These are phyloP conservation scores for Neosilurus hyrtlii DNA, from an alignment of 2,797 vertebrate genomes.

Conservation along the genomic window DNA sequence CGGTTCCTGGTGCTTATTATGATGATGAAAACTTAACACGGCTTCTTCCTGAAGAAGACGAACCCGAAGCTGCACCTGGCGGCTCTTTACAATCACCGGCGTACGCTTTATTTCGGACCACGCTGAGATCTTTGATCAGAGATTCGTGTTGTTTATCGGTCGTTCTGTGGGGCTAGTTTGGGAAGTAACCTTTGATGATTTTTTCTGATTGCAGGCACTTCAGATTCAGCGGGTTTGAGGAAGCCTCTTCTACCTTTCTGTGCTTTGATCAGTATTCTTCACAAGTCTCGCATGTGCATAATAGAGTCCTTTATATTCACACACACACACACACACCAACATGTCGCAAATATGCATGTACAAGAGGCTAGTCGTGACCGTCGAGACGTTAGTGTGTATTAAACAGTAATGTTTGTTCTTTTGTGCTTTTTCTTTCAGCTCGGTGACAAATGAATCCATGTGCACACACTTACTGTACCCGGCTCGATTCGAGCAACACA, in stretches of 20 bases:
- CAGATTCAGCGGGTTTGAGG: slow-evolving; percentile 23
- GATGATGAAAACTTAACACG: slow-evolving; percentile 14
- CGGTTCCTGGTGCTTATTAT: not conserved
- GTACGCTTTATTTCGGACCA: not conserved
- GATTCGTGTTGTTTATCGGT: slow-evolving; percentile 27
- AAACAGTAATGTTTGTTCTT: not conserved
- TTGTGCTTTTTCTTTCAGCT: slow-evolving; percentile 11
- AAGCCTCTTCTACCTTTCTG: slow-evolving; percentile 14
- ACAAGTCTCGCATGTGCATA: slow-evolving; percentile 39
- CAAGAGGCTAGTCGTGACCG: slow-evolving; percentile 19
- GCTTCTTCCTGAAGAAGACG: not conserved
- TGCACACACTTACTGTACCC: not conserved
- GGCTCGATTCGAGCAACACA: not conserved
- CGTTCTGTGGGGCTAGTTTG: slow-evolving; percentile 8
- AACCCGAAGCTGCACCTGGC: not conserved
- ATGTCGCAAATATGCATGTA: slow-evolving; percentile 22
- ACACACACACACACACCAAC: not conserved
- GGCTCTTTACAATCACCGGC: not conserved
- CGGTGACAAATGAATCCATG: not conserved
- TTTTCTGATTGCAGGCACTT: slow-evolving; percentile 37
- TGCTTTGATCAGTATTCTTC: slow-evolving; percentile 46
- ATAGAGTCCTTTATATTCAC: slow-evolving; percentile 16
- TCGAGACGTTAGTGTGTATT: slow-evolving; percentile 5
- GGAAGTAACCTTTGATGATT: slow-evolving; percentile 35
- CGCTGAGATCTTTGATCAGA: slow-evolving; percentile 43